These are phyloP conservation scores for Calameuta pallipes DNA, from an alignment of 2,888 invertebrate species.

Conservation along the genomic window DNA sequence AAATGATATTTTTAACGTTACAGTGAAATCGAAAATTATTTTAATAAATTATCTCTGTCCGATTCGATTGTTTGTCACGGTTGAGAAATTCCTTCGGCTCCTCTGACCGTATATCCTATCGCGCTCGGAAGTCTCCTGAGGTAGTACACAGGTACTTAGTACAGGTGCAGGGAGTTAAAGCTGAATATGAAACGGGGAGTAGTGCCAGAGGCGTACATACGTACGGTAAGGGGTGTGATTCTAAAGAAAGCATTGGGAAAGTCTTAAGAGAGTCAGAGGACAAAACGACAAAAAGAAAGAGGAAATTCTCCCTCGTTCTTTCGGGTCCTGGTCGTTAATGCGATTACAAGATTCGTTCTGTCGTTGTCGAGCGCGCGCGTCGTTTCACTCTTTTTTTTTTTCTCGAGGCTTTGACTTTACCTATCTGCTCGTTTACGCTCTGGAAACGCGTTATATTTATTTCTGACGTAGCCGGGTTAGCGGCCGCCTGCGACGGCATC, in stretches of 20 bases:
- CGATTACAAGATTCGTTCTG: not conserved
- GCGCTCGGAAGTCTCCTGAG: not conserved
- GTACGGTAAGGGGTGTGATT: not conserved
- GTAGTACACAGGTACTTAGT: not conserved
- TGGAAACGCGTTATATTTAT: slow-evolving; percentile 31
- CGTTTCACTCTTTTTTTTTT: too few species aligned
- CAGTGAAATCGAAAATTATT: not conserved
- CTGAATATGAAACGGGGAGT: not conserved
- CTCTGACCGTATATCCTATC: not conserved
- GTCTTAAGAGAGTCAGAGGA: too few species aligned
- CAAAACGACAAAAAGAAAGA: not conserved
- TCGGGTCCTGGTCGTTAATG: not conserved
- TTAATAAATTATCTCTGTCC: not conserved
- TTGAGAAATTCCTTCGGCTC: not conserved
- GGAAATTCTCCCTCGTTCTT: not conserved
- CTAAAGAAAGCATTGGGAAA: not conserved
- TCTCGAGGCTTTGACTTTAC: not conserved
- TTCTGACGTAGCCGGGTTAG: slow-evolving; percentile 27
- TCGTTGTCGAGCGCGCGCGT: not conserved
- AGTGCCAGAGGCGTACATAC: not conserved
- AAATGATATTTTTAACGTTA: not conserved
- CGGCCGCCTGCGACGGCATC: slow-evolving; percentile 14
- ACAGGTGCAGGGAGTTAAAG: not conserved
- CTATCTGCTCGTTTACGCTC: not conserved
- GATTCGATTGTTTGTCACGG: not conserved